Conservation (phyloP, 2,888 invertebrate genomes). For the Holacanthella duospinosa region DNA sequence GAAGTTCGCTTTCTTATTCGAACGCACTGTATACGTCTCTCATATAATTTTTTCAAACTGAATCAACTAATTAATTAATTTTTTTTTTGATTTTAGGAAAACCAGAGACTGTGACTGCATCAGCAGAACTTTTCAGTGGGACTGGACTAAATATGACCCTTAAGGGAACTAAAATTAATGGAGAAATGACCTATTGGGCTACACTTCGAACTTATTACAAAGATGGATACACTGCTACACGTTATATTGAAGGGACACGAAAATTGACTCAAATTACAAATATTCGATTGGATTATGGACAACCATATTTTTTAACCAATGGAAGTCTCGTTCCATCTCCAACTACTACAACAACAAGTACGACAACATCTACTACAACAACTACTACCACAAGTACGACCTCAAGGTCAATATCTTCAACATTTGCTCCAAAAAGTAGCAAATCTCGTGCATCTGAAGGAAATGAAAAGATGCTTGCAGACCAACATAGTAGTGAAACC, state of each 20-base stretch:
- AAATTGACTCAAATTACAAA: slow-evolving; percentile 44
- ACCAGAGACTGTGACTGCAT: slow-evolving; percentile 42
- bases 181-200: slow-evolving; percentile 64
- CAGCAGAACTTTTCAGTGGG: slow-evolving; percentile 59
- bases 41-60: too few relatives aligned
- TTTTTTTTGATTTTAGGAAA: slow-evolving; percentile 21
- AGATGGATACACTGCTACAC: slow-evolving; percentile 50
- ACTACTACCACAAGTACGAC: slow-evolving; percentile 27
- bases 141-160: slow-evolving; percentile 74
- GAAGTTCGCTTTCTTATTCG: too few relatives aligned
- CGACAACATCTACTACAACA: slow-evolving; percentile 42
- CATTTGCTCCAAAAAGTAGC: neutral
- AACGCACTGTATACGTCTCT: too few relatives aligned
- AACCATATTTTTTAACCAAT: slow-evolving; percentile 64
- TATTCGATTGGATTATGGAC: slow-evolving; percentile 61
- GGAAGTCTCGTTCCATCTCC: slow-evolving; percentile 68
- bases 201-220: slow-evolving; percentile 59
- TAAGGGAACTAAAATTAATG: slow-evolving; percentile 58
- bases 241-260: slow-evolving; percentile 51
- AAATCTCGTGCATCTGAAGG: neutral
- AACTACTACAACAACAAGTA: slow-evolving; percentile 51
- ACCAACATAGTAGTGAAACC: slow-evolving; percentile 1
- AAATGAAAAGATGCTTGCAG: slow-evolving; percentile 1
- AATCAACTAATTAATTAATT: neutral
- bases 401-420: neutral